Conservation (phyloP, 2,888 invertebrate genomes). For the Protonemura montana region DNA sequence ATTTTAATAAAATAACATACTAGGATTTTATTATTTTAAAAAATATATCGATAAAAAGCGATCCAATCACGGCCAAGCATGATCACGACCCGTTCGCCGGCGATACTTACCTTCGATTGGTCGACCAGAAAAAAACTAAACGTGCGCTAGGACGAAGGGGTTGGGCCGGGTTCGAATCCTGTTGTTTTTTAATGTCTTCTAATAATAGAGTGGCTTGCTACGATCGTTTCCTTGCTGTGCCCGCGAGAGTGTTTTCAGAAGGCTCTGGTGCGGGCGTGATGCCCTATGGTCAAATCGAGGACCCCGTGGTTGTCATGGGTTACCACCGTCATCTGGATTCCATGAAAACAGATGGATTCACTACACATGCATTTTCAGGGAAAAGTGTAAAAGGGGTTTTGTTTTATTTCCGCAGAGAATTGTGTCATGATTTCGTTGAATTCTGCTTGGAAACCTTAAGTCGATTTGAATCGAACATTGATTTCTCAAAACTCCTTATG, state of each 20-base stretch:
- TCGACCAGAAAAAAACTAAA: background rate
- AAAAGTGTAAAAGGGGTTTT: too few relatives aligned
- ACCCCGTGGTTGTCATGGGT: too few relatives aligned
- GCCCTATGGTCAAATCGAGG: background rate
- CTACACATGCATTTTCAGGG: too few relatives aligned
- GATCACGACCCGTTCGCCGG: background rate
- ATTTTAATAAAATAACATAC: background rate
- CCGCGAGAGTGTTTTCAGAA: background rate
- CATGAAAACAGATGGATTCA: too few relatives aligned
- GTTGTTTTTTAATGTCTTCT: background rate
- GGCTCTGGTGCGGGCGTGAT: background rate
- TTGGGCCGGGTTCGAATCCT: background rate
- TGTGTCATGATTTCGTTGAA: too few relatives aligned
- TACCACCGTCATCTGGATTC: too few relatives aligned
- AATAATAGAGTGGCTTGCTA: background rate
- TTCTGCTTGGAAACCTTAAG: too few relatives aligned
- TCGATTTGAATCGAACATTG: too few relatives aligned
- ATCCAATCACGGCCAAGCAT: background rate
- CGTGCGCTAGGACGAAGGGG: background rate
- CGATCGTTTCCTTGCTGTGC: background rate
- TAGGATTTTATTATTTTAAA: background rate
- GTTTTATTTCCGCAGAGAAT: too few relatives aligned
- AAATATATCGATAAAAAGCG: conserved; percentile 7
- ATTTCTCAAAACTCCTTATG: too few relatives aligned
- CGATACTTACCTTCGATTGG: background rate